Percentiles rank a stretch among this genome's conserved stretches.
These are phyloP conservation scores for Palloptera scutellata DNA, from an alignment of 2,888 invertebrate species.

Conservation along the genomic window DNA sequence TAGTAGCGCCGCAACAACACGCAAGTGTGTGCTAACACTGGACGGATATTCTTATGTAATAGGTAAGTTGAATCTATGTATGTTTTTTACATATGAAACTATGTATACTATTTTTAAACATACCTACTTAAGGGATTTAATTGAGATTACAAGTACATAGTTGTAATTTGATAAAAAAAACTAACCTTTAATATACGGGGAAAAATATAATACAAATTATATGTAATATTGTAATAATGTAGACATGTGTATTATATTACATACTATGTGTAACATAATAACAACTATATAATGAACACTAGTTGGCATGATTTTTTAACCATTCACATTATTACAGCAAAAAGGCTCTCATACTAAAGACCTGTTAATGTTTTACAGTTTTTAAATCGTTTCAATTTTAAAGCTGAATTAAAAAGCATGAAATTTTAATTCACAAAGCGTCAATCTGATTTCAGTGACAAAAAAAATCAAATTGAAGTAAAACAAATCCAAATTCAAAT, in stretches of 20 bases:
- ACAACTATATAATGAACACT: not conserved
- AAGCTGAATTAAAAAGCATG: no score
- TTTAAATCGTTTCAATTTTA: no score
- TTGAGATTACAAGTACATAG: constrained; percentile 11
- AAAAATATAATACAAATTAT: constrained; percentile 8
- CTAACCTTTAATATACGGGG: no score
- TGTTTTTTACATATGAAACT: no score
- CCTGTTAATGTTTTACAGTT: no score
- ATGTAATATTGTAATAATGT: not conserved
- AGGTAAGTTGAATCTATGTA: constrained; percentile 71
- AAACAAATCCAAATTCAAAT: not conserved
- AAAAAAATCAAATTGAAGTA: not conserved
- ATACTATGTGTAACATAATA: constrained; percentile 3
- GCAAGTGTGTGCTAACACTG: constrained; percentile 83
- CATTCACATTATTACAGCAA: not conserved
- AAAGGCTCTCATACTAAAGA: not conserved
- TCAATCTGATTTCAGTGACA: no score
- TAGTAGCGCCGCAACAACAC: constrained; percentile 68
- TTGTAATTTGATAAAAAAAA: constrained; percentile 17
- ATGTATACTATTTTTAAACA: no score
- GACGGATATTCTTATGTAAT: constrained; percentile 90
- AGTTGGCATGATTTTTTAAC: not conserved
- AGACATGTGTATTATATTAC: constrained; percentile 8
- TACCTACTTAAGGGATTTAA: not conserved
- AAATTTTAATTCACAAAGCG: no score